These are phyloP conservation scores for Iguana delicatissima DNA, from an alignment of 2,797 vertebrate genomes.

Conservation along the genomic window DNA sequence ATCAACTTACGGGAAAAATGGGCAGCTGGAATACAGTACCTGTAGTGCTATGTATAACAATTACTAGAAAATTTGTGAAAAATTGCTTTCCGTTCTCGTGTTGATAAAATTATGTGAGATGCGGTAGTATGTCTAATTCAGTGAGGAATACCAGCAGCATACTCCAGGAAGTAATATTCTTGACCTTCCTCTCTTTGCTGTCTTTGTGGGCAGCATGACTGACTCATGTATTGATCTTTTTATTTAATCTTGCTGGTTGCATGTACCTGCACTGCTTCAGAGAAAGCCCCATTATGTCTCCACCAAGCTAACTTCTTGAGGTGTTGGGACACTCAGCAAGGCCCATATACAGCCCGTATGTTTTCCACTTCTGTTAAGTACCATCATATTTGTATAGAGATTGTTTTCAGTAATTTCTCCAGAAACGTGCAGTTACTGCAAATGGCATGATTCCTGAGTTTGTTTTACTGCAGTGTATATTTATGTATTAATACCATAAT, in stretches of 20 bases:
- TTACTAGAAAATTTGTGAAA: neutral
- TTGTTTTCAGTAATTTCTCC: neutral
- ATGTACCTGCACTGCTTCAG: neutral
- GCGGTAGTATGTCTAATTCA: neutral
- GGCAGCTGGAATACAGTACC: neutral
- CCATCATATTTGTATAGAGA: neutral
- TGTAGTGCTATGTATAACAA: neutral
- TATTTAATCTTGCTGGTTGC: neutral
- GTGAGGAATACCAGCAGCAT: neutral
- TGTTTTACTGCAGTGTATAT: neutral
- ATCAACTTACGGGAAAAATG: neutral
- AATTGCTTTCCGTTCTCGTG: neutral
- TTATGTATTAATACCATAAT: neutral
- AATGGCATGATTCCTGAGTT: neutral
- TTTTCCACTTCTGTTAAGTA: too few species aligned
- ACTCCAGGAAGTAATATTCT: neutral
- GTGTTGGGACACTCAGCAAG: neutral
- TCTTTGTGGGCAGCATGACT: neutral
- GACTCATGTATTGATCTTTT: neutral
- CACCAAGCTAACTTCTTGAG: neutral
- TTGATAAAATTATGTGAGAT: neutral
- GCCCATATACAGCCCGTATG: too few species aligned
- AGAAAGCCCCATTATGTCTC: neutral
- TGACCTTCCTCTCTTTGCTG: neutral
- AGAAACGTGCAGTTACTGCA: neutral